These are phyloP conservation scores for Hirtodrosophila confusa DNA, from an alignment of 2,888 invertebrate genomes.

Conservation along the genomic window DNA sequence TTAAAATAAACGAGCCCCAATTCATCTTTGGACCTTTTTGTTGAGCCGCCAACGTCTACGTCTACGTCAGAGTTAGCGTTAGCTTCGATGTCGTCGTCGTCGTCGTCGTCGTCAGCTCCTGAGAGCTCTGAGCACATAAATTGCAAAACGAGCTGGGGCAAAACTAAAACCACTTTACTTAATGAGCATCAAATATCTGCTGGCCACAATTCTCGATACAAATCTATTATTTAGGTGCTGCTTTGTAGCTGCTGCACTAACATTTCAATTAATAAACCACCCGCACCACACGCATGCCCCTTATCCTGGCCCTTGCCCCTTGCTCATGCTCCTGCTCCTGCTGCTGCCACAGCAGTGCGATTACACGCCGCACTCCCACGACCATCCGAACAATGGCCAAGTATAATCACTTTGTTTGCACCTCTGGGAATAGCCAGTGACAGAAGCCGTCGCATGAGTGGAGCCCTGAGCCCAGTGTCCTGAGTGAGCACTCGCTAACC, in stretches of 20 bases:
- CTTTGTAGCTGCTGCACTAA: slow-evolving; percentile 66
- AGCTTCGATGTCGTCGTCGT: slow-evolving; percentile 1
- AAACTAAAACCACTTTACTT: slow-evolving; percentile 82
- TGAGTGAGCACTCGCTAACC: slow-evolving; percentile 1
- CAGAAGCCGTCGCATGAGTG: slow-evolving; percentile 70
- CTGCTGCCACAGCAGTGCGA: slow-evolving; percentile 6
- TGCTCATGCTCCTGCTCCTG: not conserved
- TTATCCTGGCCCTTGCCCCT: not conserved
- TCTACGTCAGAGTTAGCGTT: slow-evolving; percentile 3
- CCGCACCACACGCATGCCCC: slow-evolving; percentile 49
- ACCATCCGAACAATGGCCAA: slow-evolving; percentile 71
- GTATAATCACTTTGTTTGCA: slow-evolving; percentile 83
- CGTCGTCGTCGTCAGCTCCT: slow-evolving; percentile 10
- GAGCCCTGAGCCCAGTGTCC: slow-evolving; percentile 39
- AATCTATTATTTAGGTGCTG: slow-evolving; percentile 80
- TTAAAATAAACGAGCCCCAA: slow-evolving; percentile 82
- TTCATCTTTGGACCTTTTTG: slow-evolving; percentile 78
- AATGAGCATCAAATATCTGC: slow-evolving; percentile 82
- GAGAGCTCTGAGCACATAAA: slow-evolving; percentile 50
- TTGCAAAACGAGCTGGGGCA: slow-evolving; percentile 55
- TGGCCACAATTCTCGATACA: slow-evolving; percentile 78
- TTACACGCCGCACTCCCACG: slow-evolving; percentile 46
- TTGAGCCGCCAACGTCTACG: slow-evolving; percentile 43
- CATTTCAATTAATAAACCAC: slow-evolving; percentile 72
- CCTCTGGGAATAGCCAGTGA: slow-evolving; percentile 81